Conservation (phyloP, 2,113 vertebrate genomes). For the Hypomesus transpacificus region DNA sequence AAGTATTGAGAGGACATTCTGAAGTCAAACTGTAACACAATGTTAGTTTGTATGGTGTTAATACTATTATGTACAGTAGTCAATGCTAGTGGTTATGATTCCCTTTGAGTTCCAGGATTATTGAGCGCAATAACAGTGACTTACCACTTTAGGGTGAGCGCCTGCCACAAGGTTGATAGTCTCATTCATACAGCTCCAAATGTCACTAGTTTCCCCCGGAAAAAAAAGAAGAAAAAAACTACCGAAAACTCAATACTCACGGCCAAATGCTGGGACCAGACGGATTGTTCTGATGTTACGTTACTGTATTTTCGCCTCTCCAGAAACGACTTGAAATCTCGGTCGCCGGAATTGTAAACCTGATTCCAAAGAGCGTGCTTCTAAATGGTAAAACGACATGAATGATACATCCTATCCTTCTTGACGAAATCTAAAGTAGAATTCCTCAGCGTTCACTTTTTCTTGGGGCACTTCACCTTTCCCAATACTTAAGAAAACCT, state of each 20-base stretch:
- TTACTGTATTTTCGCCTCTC: neutral
- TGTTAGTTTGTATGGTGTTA: too few species aligned
- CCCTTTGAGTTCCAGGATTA: too few species aligned
- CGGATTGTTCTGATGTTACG: neutral
- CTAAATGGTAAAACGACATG: conserved; percentile 12
- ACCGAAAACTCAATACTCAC: neutral
- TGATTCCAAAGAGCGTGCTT: conserved; percentile 17
- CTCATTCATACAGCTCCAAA: neutral
- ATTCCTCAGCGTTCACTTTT: neutral
- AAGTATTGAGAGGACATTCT: too few species aligned
- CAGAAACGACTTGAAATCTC: neutral
- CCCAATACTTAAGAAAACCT: neutral
- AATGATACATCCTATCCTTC: conserved; percentile 19
- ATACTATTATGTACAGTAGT: too few species aligned
- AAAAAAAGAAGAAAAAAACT: neutral
- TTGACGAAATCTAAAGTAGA: neutral
- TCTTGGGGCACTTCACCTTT: neutral
- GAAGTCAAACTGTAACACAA: too few species aligned
- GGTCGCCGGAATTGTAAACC: neutral
- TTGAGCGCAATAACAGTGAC: neutral
- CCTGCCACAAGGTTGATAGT: neutral
- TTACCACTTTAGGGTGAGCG: neutral
- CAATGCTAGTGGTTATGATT: too few species aligned
- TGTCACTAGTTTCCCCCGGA: neutral
- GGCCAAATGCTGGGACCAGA: neutral